A percentile compares a stretch with the other conserved stretches of the same genome.
Evolutionary conservation across 2,113 vertebrate species (phyloP).

Genomic region (Tautogolabrus adspersus): DNA sequence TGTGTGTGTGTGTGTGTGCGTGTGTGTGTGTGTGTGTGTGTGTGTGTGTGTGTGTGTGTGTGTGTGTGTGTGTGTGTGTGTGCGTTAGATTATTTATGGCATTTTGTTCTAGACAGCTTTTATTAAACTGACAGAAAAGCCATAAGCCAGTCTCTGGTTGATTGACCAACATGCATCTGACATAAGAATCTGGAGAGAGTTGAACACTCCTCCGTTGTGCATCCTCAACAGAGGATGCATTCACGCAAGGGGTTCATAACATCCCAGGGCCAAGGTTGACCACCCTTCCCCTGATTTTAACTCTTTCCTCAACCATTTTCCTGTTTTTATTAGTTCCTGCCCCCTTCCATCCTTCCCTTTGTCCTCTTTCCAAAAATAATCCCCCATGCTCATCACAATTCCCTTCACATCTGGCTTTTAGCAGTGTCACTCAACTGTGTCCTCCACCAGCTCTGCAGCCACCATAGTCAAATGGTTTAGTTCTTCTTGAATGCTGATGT

Average conservation of each 20-base stretch:
- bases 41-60: conserved; percentile 11
- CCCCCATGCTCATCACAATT: conserved; percentile 41
- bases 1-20: too few species aligned
- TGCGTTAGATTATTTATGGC: conserved; percentile 31
- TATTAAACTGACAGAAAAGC: conserved; percentile 56
- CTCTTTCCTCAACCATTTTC: conserved; percentile 34
- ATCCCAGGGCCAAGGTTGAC: conserved; percentile 43
- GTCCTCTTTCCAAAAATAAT: conserved; percentile 38
- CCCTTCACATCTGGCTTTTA: conserved; percentile 45
- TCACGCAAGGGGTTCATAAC: conserved; percentile 62
- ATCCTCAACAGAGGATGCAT: conserved; percentile 72
- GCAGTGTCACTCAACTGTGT: conserved; percentile 38
- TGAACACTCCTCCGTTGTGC: conserved; percentile 64
- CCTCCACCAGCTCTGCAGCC: conserved; percentile 23
- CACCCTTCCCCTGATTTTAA: conserved; percentile 37
- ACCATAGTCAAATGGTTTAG: conserved; percentile 16
- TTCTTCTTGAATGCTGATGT: not conserved
- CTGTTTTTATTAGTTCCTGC: conserved; percentile 28
- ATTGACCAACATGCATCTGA: conserved; percentile 38
- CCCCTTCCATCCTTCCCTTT: not conserved
- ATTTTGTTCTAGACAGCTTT: conserved; percentile 47
- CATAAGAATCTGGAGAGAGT: conserved; percentile 29
- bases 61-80: conserved; percentile 35
- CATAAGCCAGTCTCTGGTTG: conserved; percentile 27
- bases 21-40: not conserved